Evolutionary conservation across 1,140 invertebrate species (phyloP).

Genomic region (Plectrocnemia conspersa): DNA sequence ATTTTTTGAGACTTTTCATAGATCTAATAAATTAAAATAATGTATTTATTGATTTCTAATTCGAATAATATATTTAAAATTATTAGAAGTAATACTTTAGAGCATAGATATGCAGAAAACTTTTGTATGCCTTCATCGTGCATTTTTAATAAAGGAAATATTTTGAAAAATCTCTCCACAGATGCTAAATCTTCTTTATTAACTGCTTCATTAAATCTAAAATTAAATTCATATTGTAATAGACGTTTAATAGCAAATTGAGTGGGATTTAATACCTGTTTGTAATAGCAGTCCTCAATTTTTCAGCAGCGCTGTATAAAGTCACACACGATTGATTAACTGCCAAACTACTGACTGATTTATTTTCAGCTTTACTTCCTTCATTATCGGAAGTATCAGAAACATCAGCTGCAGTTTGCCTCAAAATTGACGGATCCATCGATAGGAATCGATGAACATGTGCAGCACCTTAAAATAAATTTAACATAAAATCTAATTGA

Average conservation of each 20-base stretch:
- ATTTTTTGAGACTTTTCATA: constrained; percentile 71
- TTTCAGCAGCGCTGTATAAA: constrained; percentile 78
- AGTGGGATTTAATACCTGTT: constrained; percentile 37
- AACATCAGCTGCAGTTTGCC: constrained; percentile 72
- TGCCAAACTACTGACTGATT: constrained; percentile 33
- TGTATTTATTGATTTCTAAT: background rate
- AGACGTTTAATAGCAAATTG: background rate
- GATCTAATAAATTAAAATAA: constrained; percentile 49
- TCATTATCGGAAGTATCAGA: constrained; percentile 57
- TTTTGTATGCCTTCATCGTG: constrained; percentile 87
- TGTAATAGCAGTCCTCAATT: constrained; percentile 54
- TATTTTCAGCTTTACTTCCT: constrained; percentile 30
- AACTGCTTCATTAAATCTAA: constrained; percentile 81
- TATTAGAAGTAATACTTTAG: too few species aligned
- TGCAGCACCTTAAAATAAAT: constrained; percentile 60
- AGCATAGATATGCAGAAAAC: constrained; percentile 87
- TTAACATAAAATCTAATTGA: background rate
- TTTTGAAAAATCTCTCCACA: constrained; percentile 97
- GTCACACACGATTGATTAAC: constrained; percentile 51
- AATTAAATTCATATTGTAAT: constrained; percentile 3
- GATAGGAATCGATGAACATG: constrained; percentile 93
- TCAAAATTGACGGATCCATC: constrained; percentile 87
- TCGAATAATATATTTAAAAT: too few species aligned
- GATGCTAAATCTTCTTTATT: constrained; percentile 82
- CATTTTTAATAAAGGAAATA: constrained; percentile 92